Percentiles rank a stretch among this genome's conserved stretches.
phyloP scores from a whole-genome alignment of 2,888 invertebrate genomes.

The Cephus spinipes region DNA sequence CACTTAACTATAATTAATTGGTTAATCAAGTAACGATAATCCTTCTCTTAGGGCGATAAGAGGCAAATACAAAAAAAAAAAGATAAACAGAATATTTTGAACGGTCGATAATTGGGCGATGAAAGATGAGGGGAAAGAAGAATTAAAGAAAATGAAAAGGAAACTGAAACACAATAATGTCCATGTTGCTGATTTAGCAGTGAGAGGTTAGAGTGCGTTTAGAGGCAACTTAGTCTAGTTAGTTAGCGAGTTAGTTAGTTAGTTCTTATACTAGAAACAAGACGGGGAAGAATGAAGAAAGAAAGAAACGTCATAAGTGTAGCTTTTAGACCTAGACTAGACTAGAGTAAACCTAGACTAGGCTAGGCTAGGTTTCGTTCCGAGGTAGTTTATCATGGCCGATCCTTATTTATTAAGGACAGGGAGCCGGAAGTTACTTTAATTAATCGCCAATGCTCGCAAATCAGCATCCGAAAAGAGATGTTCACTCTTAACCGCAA shows the following conservation, averaged over 20 bases:
- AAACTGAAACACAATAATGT: constrained; percentile 43
- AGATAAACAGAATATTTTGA: constrained; percentile 35
- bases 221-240: constrained; percentile 25
- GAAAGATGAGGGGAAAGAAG: constrained; percentile 7
- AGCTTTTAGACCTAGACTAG: constrained; percentile 42
- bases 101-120: constrained; percentile 25
- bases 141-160: constrained; percentile 17
- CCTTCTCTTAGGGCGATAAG: constrained; percentile 38
- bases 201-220: constrained; percentile 44
- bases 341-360: not conserved
- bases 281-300: constrained; percentile 12
- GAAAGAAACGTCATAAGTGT: constrained; percentile 31
- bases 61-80: constrained; percentile 28
- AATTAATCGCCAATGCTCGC: not conserved
- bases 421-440: constrained; percentile 19
- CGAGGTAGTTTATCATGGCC: constrained; percentile 47
- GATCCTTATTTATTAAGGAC: constrained; percentile 44
- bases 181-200: constrained; percentile 57
- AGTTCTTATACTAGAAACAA: constrained; percentile 25
- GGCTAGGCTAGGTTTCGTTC: constrained; percentile 38
- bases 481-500: too few species aligned
- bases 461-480: too few species aligned
- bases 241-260: constrained; percentile 10
- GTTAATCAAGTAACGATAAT: constrained; percentile 4
- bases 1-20: not conserved